Evolutionary conservation across 1,140 invertebrate species (phyloP).

Genomic region (Leptinotarsa texana): DNA sequence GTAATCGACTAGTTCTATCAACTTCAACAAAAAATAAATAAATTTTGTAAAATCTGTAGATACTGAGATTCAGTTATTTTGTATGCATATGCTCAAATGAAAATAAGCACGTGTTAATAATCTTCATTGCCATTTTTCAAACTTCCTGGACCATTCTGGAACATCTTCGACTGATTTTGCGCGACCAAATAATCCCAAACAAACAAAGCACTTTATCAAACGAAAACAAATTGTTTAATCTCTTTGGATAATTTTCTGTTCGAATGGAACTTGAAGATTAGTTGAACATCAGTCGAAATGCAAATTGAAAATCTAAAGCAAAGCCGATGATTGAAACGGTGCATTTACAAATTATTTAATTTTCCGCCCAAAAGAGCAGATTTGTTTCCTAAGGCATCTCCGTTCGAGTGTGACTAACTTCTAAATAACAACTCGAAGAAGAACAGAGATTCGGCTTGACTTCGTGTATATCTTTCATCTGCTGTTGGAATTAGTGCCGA

Average conservation of each 20-base stretch:
- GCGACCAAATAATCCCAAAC: not conserved
- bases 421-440: conserved; percentile 42
- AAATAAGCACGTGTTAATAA: too few species aligned
- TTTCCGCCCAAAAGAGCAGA: conserved; percentile 51
- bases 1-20: too few species aligned
- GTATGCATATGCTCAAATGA: too few species aligned
- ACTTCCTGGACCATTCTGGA: not conserved
- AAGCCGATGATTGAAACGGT: conserved; percentile 38
- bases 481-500: conserved; percentile 1
- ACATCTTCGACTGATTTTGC: not conserved
- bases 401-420: conserved; percentile 47
- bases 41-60: too few species aligned
- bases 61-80: too few species aligned
- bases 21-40: too few species aligned
- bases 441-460: not conserved
- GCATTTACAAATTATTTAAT: conserved; percentile 54
- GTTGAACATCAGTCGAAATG: conserved; percentile 29
- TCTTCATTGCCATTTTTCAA: too few species aligned
- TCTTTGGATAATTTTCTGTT: conserved; percentile 27
- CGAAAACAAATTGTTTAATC: conserved; percentile 24
- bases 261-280: conserved; percentile 19
- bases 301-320: conserved; percentile 28
- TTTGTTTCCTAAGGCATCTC: conserved; percentile 49
- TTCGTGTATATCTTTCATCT: conserved; percentile 18
- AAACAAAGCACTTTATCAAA: not conserved